Evolutionary conservation across 2,113 vertebrate species (phyloP), one percentile per base, ranked within the genome.

Genomic region (Halichoerus grypus): DNA sequence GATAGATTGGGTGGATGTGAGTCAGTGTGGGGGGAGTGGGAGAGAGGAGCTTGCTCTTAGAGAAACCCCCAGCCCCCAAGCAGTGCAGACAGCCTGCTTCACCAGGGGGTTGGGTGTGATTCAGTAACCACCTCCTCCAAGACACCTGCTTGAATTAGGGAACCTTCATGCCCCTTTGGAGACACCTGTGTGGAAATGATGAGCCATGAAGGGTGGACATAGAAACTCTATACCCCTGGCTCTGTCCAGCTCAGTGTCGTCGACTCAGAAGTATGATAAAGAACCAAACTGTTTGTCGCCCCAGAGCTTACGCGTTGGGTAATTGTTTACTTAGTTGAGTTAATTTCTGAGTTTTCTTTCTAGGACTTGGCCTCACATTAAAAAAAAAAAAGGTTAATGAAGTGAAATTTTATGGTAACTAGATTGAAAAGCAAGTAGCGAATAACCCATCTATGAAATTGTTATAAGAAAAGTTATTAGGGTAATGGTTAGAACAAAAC

Each of bases 371-470:
- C n/a, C 59, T 93, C 57, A 33, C 69, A 59, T 85, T 42, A 21
- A 57, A 39, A 31, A 18, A 24, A 79, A 46, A 55, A 67, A 49
- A 86, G n/a, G 14, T 59, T 72, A 61, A 81, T 21, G 33, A 76
- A 94, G 74, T 57, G 26, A 76, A 55, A 61, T 84, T 94, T 94
- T 94, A 87, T 87, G 55, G 67, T 18, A 36, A 85, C 46, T 31
- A 26, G 28, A 33, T 84, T 81, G 82, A 88, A 96, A 90, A 90
- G 42, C 86, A 82, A 88, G 53, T 36, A 67, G 79, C 81, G 39
- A 72, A 69, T 46, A 84, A 87, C 13, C 53, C 85, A 90, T 79
- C 65, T 76, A 51, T 72, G 91, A 92, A 96, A 91, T 46, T 65
- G 57, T 83, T 89, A 26, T 33, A 63, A 46, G 86, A 4, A 31